Evolutionary conservation across 2,888 invertebrate genomes (phyloP).

Genomic region (Homarus gammarus): DNA sequence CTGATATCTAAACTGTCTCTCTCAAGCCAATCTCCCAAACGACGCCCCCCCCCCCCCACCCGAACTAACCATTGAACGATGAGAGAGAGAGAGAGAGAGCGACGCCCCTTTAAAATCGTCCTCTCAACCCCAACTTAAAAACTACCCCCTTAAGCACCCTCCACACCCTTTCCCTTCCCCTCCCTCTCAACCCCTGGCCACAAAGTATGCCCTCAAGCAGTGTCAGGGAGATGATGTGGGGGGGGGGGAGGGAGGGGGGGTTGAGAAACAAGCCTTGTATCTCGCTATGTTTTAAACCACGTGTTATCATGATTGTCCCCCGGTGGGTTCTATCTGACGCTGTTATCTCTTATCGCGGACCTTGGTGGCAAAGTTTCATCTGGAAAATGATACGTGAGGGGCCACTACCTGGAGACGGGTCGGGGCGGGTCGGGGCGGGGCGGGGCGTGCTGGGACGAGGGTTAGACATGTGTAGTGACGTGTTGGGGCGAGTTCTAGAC

Average conservation of each 20-base stretch:
- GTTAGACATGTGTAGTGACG: no score
- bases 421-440: neutral
- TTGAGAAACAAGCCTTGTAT: slow-evolving; percentile 4
- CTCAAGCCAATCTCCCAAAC: no score
- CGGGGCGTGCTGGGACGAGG: neutral
- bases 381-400: slow-evolving; percentile 27
- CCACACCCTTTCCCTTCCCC: neutral
- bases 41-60: no score
- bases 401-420: slow-evolving; percentile 1
- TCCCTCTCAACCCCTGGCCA: neutral
- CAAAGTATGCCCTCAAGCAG: neutral
- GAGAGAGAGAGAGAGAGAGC: no score
- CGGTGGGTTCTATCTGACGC: slow-evolving; percentile 14
- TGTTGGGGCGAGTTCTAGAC: no score
- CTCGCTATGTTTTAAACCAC: slow-evolving; percentile 3
- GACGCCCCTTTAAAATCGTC: no score
- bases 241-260: neutral
- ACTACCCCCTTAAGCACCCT: no score
- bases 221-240: neutral
- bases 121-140: no score
- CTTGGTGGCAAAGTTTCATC: slow-evolving; percentile 25
- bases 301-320: slow-evolving; percentile 47
- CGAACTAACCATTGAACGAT: no score
- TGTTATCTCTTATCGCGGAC: slow-evolving; percentile 29
- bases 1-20: no score